phyloP scores from a whole-genome alignment of 2,797 vertebrate species.

The Dromococcyx pavoninus region DNA sequence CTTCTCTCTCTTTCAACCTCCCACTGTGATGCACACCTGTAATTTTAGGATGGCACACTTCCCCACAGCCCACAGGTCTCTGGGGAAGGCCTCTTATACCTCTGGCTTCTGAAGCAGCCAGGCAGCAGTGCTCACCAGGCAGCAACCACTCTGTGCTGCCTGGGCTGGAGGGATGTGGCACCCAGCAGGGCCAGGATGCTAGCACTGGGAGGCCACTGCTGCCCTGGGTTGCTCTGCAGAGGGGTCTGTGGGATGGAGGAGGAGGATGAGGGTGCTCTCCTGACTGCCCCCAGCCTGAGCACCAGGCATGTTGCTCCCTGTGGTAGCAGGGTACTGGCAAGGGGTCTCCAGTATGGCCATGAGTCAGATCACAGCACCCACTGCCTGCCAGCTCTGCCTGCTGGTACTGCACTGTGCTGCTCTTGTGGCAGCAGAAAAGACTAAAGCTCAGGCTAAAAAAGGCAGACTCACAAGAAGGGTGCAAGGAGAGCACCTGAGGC shows the following conservation, averaged over 20 bases:
- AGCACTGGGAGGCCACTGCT: too few species aligned
- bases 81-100: not conserved
- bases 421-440: not conserved
- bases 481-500: not conserved
- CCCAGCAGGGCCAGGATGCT: accelerated
- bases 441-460: not conserved
- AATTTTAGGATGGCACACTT: not conserved
- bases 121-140: too few species aligned
- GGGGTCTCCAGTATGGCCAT: not conserved
- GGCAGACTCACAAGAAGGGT: not conserved
- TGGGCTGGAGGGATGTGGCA: too few species aligned
- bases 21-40: accelerated
- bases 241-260: not conserved
- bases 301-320: too few species aligned
- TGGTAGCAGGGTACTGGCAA: not conserved
- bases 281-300: not conserved
- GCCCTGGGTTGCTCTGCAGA: accelerated
- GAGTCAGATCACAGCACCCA: not conserved
- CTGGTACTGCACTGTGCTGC: not conserved
- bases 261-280: not conserved
- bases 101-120: not conserved
- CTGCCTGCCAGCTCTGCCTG: not conserved
- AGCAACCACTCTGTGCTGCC: too few species aligned
- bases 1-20: not conserved
- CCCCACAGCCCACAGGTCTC: not conserved